Evolutionary conservation across 2,888 invertebrate genomes (phyloP), one percentile per base, ranked within the genome.

Genomic region (Ochropacha duplaris): DNA sequence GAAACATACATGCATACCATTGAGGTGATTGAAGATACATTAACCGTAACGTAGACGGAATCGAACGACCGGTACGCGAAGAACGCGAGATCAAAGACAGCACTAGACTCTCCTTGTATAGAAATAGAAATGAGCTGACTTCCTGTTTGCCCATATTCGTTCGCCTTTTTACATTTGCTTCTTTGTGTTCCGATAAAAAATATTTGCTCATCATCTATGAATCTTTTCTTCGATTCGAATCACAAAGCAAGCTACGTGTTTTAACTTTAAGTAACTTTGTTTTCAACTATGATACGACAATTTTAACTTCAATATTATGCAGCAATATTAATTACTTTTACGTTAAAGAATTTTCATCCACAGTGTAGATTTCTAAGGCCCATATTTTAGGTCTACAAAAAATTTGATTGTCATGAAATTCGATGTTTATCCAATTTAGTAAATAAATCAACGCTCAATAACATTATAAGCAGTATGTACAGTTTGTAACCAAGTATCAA

Each of bases 401-500:
- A 3, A 14, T 44, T 44, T 44, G 16, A 19, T n/a, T 44, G 2
- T 4, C 9, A 44, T 44, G 9, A 24, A 24, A 24, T 24, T 4
- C 24, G 24, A 24, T 5, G 5, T 24, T 4, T 24, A 5, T 24
- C 16, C 39, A n/a, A 16, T 14, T 44, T 44, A 19, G 9, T 19
- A 1, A 44, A n/a, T 8, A 44, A 44, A 44, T 19, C 44, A 44
- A 44, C 9, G 9, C 19, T 19, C 39, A 44, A 44, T 44, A 19
- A 44, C 9, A 19, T 44, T 44, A 14, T 31, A 31, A 31, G 28
- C 51, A 51, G 28, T 31, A 4, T 12, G 16, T 52, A 19, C 65
- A 65, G 64, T 68, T 65, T 72, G 69, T 72, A 72, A 68, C 64
- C 64, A 64, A 69, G 62, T 67, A 71, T 72, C 68, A 72, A 62